These are phyloP conservation scores for Rhinichthys osculus DNA, from an alignment of 2,797 vertebrate genomes.

Conservation along the genomic window DNA sequence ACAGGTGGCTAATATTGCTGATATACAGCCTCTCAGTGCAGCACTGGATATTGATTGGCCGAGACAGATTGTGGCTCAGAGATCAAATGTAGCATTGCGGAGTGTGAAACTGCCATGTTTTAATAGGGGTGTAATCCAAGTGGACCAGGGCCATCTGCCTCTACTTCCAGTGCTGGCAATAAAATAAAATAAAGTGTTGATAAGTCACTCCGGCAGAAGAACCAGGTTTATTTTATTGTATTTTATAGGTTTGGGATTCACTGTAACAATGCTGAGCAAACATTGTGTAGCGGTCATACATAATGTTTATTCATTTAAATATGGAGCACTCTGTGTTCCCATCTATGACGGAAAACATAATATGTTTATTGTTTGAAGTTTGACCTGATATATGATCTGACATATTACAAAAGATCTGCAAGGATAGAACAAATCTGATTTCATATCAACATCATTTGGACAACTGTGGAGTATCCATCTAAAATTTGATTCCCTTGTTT, in stretches of 20 bases:
- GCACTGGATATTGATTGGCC: constrained; percentile 70
- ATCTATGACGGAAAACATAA: background rate
- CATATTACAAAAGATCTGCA: background rate
- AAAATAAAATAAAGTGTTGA: constrained; percentile 39
- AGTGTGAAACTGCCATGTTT: constrained; percentile 77
- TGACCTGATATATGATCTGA: background rate
- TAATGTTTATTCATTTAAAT: background rate
- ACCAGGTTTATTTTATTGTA: constrained; percentile 6
- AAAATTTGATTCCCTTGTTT: constrained; percentile 4
- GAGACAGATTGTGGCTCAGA: constrained; percentile 78
- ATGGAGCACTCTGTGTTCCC: background rate
- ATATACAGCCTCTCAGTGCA: constrained; percentile 41
- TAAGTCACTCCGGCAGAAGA: constrained; percentile 24
- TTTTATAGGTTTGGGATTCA: constrained; percentile 14
- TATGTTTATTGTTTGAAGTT: background rate
- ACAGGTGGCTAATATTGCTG: constrained; percentile 72
- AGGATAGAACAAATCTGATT: background rate
- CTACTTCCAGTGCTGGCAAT: constrained; percentile 58
- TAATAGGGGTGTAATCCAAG: constrained; percentile 73
- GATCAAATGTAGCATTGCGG: constrained; percentile 81
- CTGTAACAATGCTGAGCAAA: background rate
- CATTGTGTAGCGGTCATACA: constrained; percentile 18
- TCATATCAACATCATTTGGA: background rate
- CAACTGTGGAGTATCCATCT: background rate
- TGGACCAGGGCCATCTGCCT: constrained; percentile 79